Base-by-base conservation (phyloP, 2,888 invertebrate genomes). In the Cheilosia impressa region DNA sequence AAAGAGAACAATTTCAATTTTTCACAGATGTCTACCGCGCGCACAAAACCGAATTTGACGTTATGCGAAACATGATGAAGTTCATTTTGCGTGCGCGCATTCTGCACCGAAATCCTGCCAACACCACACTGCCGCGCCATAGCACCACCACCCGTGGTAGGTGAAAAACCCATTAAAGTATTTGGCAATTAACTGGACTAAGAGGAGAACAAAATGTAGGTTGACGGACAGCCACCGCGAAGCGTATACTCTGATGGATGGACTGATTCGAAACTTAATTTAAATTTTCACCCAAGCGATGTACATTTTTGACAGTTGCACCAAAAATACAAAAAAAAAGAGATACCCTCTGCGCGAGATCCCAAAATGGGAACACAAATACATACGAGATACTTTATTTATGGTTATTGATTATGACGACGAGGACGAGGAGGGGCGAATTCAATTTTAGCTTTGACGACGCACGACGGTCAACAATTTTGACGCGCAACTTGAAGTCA, bases 181-280 rank as follows among this genome's bases (percentile, higher is more conserved):
- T 85, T 85, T 77, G 85, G 81, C 68, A 81, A 81, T 85, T 85
- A 85, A 80, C 65, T 76, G 76, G 63, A 63, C 73, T 68, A 68
- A 47, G 53, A 55, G 31, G 41, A n/a, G 57, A 22, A 45, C 27
- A 47, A 68, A 2, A 43, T 19, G 47, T 63, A 63, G 73, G 50
- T 78, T 83, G 83, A 83, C 58, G 78, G 83, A 83, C 83, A 73
- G 73, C 69, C 62, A 68, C 78, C 19, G 78, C 62, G 80, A 43
- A 66, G 58, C 38, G 38, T 58, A 58, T 53, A 53, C 45, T 76
- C 62, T 55, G 22, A 68, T 73, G 73, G 68, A 68, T 68, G 75
- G 80, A 72, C 72, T 68, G 72, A 85, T 85, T 81, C 77, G 76
- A 81, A 85, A 85, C 68, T 76, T 80, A 85, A 85, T 85, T 85